Percentiles rank a stretch among this genome's conserved stretches.
Evolutionary conservation across 2,797 vertebrate genomes (phyloP).

Genomic region (Enteromius radiatus): DNA sequence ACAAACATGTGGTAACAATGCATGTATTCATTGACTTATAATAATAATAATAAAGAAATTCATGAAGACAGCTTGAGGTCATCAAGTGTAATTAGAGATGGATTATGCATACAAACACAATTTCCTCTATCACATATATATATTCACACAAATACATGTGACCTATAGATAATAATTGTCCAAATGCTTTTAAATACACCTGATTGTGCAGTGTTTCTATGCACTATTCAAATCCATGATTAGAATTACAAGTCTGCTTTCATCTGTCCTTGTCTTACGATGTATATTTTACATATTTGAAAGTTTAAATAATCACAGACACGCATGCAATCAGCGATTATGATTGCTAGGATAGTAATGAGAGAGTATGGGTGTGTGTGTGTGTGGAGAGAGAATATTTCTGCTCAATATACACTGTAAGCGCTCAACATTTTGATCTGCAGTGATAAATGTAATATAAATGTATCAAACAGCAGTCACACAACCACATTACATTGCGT

Average conservation of each 20-base stretch:
- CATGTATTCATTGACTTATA: not conserved
- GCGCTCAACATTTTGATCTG: not conserved
- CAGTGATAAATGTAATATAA: not conserved
- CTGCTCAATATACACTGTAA: not conserved
- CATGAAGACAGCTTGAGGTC: not conserved
- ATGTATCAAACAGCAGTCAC: not conserved
- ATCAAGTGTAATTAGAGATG: not conserved
- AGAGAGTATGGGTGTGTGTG: slow-evolving; percentile 3
- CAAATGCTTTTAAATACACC: not conserved
- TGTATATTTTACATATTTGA: not conserved
- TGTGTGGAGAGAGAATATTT: not conserved
- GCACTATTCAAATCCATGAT: not conserved
- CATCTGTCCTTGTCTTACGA: not conserved
- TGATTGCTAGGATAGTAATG: not conserved
- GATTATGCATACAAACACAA: not conserved
- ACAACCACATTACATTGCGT: not conserved
- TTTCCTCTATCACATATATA: not conserved
- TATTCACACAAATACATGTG: not conserved
- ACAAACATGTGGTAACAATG: not conserved
- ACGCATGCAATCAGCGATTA: not conserved
- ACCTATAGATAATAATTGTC: not conserved
- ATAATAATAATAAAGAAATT: not conserved
- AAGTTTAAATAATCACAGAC: slow-evolving; percentile 1
- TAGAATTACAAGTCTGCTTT: slow-evolving; percentile 15
- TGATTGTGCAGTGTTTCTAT: not conserved